A percentile compares a stretch with the other conserved stretches of the same genome.
Evolutionary conservation across 2,797 vertebrate species (phyloP).

Genomic region (Ctenopoma kingsleyae): DNA sequence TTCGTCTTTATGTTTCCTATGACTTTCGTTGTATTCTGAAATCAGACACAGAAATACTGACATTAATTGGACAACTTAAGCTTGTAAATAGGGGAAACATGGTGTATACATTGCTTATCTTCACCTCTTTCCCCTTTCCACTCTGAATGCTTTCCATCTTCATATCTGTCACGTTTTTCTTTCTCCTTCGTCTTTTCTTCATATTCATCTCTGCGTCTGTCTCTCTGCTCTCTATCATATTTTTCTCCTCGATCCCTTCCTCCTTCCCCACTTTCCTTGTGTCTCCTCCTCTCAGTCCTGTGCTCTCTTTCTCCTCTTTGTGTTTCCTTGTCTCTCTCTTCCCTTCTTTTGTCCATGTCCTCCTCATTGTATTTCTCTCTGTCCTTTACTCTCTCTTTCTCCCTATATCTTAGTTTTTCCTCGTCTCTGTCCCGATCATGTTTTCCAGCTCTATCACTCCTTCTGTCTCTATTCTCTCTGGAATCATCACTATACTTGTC

Average conservation of each 20-base stretch:
- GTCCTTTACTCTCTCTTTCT: conserved; percentile 65
- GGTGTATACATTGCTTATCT: neutral
- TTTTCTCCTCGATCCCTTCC: conserved; percentile 39
- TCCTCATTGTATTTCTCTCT: conserved; percentile 34
- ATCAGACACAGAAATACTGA: conserved; percentile 30
- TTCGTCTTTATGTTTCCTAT: conserved; percentile 73
- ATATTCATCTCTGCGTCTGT: conserved; percentile 51
- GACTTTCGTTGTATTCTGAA: conserved; percentile 73
- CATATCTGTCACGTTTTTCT: conserved; percentile 69
- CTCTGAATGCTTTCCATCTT: conserved; percentile 63
- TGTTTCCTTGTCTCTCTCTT: conserved; percentile 68
- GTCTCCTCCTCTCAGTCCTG: conserved; percentile 50
- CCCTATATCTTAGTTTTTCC: conserved; percentile 73
- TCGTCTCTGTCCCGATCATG: conserved; percentile 63
- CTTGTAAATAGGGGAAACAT: neutral
- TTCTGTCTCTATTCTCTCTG: conserved; percentile 40
- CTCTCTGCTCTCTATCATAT: conserved; percentile 56
- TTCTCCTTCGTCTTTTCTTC: conserved; percentile 59
- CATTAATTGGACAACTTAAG: neutral
- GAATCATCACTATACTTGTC: conserved; percentile 26
- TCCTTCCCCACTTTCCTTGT: conserved; percentile 34
- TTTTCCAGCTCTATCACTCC: conserved; percentile 51
- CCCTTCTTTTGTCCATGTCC: conserved; percentile 63
- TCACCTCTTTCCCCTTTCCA: conserved; percentile 74
- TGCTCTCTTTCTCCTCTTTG: conserved; percentile 57